Evolutionary conservation across 2,113 vertebrate genomes (phyloP).

Genomic region (Aplodontia rufa): DNA sequence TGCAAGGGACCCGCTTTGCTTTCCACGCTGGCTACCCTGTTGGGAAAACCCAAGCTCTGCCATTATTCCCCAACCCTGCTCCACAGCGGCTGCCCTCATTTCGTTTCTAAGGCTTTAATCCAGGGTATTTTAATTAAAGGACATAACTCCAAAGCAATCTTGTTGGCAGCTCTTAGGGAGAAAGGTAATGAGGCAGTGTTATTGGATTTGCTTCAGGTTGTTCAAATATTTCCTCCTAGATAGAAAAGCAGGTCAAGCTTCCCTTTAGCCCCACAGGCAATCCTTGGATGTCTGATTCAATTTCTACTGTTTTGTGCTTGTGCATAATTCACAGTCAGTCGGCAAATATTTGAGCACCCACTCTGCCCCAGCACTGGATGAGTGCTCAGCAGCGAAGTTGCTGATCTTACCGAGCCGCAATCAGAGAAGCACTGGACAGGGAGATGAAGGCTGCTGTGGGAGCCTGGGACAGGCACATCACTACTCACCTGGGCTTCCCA

Average conservation of each 20-base stretch:
- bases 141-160: slow-evolving; percentile 62
- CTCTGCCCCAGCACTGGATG: neutral
- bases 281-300: slow-evolving; percentile 24
- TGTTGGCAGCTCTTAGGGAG: slow-evolving; percentile 45
- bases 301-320: slow-evolving; percentile 43
- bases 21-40: neutral
- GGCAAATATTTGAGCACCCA: neutral
- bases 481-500: neutral
- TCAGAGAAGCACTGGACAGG: neutral
- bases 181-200: slow-evolving; percentile 54
- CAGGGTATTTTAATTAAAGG: slow-evolving; percentile 68
- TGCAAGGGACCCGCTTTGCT: neutral
- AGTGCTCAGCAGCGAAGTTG: neutral
- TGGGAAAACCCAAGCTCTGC: slow-evolving; percentile 7
- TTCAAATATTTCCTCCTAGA: slow-evolving; percentile 67
- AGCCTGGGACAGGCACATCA: neutral
- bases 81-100: neutral
- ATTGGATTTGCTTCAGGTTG: slow-evolving; percentile 69
- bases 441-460: neutral
- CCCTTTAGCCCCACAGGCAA: slow-evolving; percentile 25
- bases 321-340: slow-evolving; percentile 4
- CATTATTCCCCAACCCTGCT: neutral
- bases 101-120: slow-evolving; percentile 42
- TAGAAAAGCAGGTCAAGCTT: slow-evolving; percentile 66
- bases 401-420: neutral